Evolutionary conservation across 2,113 vertebrate genomes (phyloP).

Genomic region (Sinosuthora webbiana): DNA sequence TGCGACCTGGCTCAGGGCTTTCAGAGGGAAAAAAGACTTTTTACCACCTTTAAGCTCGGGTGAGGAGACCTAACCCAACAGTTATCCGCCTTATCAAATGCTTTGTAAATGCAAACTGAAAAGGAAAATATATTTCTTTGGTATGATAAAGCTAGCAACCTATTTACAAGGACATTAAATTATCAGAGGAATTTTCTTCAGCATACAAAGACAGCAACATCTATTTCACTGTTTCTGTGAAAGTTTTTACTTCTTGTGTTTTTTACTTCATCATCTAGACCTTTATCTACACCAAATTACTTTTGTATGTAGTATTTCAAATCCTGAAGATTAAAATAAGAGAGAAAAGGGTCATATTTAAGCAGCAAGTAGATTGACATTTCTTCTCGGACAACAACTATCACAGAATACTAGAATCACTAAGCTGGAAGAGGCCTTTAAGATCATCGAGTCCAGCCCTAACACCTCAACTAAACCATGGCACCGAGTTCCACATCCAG

Average conservation of each 20-base stretch:
- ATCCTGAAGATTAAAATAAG: neutral
- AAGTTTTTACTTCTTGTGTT: neutral
- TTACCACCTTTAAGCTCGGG: too few relatives aligned
- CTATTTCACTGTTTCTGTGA: neutral
- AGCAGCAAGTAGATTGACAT: neutral
- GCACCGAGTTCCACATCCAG: fast-evolving
- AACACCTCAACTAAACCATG: neutral
- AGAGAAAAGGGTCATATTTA: neutral
- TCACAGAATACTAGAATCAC: neutral
- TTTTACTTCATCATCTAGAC: neutral
- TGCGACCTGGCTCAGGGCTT: too few relatives aligned
- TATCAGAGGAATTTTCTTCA: neutral
- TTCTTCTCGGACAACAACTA: neutral
- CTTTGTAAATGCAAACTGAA: neutral
- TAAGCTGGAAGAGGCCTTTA: neutral
- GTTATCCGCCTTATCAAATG: neutral
- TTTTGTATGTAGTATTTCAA: neutral
- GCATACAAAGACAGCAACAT: neutral
- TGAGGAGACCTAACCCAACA: too few relatives aligned
- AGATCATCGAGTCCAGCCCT: neutral
- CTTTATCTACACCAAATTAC: neutral
- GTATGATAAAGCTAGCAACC: neutral
- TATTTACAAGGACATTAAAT: neutral
- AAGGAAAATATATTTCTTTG: neutral
- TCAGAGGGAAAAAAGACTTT: too few relatives aligned